These are phyloP conservation scores for Belgica antarctica DNA, from an alignment of 2,888 invertebrate genomes.

Conservation along the genomic window DNA sequence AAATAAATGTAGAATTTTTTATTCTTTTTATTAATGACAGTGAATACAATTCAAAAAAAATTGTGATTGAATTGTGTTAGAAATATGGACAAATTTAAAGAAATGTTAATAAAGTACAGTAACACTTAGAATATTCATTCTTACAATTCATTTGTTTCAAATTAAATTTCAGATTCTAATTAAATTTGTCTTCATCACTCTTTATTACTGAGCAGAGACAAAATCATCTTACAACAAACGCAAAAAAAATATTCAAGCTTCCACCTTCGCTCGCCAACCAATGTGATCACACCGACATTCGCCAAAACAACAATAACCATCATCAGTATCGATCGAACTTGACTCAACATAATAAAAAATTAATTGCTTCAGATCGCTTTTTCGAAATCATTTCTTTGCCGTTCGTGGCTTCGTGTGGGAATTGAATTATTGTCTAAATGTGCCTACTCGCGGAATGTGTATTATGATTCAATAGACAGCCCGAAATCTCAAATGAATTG, in stretches of 20 bases:
- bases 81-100: too few relatives aligned
- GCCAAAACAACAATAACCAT: neutral
- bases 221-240: too few relatives aligned
- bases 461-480: neutral
- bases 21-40: too few relatives aligned
- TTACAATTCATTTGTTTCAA: too few relatives aligned
- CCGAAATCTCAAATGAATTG: conserved; percentile 30
- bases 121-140: too few relatives aligned
- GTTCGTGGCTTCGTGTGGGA: conserved; percentile 28
- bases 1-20: too few relatives aligned
- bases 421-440: conserved; percentile 32
- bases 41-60: too few relatives aligned
- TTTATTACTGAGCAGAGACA: neutral
- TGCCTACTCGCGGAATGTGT: conserved; percentile 33
- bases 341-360: conserved; percentile 2
- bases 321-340: neutral
- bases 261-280: neutral
- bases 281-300: neutral
- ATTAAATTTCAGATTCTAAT: too few relatives aligned
- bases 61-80: too few relatives aligned
- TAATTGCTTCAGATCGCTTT: conserved; percentile 1
- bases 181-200: too few relatives aligned
- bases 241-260: too few relatives aligned
- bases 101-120: too few relatives aligned
- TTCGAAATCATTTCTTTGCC: neutral